Percentiles rank a stretch among this genome's conserved stretches.
Evolutionary conservation across 2,113 vertebrate species (phyloP).

Genomic region (Pristiophorus japonicus): DNA sequence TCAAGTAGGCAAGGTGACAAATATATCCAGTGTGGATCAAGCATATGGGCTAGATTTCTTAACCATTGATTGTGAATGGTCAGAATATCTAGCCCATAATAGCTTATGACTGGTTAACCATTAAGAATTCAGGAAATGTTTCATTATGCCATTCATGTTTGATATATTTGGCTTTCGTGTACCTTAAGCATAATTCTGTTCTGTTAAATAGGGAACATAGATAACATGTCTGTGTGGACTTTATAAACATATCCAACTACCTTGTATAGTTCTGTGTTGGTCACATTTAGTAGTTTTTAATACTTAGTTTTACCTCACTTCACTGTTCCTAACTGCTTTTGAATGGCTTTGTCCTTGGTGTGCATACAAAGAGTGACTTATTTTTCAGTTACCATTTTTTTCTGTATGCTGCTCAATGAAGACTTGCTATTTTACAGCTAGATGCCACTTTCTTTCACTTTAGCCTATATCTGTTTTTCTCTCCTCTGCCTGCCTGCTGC

Average conservation of each 20-base stretch:
- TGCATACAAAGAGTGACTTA: neutral
- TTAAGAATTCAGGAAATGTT: neutral
- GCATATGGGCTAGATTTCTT: neutral
- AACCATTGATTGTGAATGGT: neutral
- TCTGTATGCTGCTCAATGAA: neutral
- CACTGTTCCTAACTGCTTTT: neutral
- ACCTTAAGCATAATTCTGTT: neutral
- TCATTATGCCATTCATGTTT: neutral
- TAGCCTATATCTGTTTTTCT: conserved; percentile 64
- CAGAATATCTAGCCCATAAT: neutral
- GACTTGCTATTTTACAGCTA: conserved; percentile 25
- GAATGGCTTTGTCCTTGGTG: conserved; percentile 20
- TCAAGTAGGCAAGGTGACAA: neutral
- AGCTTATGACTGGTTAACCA: neutral
- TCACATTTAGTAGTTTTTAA: neutral
- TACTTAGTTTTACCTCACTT: neutral
- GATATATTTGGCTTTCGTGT: neutral
- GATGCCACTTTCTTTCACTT: conserved; percentile 59
- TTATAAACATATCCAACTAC: neutral
- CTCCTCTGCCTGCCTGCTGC: conserved; percentile 72
- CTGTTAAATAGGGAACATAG: neutral
- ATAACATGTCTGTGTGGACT: neutral
- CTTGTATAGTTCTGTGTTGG: neutral
- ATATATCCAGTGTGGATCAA: neutral
- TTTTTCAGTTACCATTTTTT: conserved; percentile 17